Evolutionary conservation across 2,797 vertebrate species (phyloP).

Genomic region (Eutrigla gurnardus): DNA sequence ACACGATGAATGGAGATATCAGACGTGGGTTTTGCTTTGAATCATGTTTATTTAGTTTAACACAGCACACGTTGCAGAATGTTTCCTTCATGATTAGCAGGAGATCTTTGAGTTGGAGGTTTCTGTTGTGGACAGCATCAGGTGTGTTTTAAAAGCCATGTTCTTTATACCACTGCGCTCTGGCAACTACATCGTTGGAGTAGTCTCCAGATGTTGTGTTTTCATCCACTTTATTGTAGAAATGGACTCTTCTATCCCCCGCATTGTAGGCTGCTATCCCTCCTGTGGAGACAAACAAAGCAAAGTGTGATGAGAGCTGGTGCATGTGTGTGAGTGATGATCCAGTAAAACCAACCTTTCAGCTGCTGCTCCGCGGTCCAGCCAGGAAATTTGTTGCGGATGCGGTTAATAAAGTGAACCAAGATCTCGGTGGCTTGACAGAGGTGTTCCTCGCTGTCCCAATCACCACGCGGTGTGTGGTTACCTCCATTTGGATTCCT

Average conservation of each 20-base stretch:
- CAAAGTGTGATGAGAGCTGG: not conserved
- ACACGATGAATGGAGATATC: not conserved
- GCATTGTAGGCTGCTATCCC: conserved; percentile 69
- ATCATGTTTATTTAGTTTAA: not conserved
- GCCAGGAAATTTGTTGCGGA: not conserved
- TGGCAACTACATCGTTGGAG: conserved; percentile 59
- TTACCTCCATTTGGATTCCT: conserved; percentile 19
- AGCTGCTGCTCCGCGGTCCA: conserved; percentile 44
- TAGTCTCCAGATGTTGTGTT: conserved; percentile 45
- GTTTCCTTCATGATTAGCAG: not conserved
- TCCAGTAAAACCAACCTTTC: conserved; percentile 63
- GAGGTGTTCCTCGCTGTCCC: conserved; percentile 66
- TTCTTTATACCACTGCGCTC: conserved; percentile 53
- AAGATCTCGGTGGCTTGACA: conserved; percentile 53
- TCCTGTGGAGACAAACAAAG: conserved; percentile 42
- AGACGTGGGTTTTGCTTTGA: not conserved
- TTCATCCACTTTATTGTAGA: not conserved
- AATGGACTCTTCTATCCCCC: conserved; percentile 22
- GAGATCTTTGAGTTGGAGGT: not conserved
- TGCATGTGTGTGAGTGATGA: not conserved
- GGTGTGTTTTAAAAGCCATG: not conserved
- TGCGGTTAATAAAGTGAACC: not conserved
- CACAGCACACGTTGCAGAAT: not conserved
- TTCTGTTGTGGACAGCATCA: too few species aligned
- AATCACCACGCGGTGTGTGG: not conserved